phyloP scores from a whole-genome alignment of 2,113 vertebrate genomes.

The Cephalopterus ornatus region DNA sequence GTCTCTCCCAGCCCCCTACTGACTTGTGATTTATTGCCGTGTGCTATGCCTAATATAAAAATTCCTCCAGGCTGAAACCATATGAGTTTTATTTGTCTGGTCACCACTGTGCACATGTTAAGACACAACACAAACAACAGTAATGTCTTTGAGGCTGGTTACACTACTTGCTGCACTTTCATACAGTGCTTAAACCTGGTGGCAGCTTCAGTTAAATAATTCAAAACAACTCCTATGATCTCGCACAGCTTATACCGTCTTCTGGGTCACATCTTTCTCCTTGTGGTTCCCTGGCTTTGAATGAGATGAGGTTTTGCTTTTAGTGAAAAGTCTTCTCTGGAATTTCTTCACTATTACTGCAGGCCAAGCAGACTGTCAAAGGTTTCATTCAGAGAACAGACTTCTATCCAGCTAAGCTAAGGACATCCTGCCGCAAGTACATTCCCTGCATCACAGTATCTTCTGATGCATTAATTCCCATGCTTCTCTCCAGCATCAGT shows the following conservation, averaged over 20 bases:
- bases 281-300: background rate
- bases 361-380: background rate
- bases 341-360: background rate
- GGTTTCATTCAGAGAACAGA: background rate
- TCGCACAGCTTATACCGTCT: background rate
- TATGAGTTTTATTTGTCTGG: background rate
- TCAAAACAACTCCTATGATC: background rate
- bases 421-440: background rate
- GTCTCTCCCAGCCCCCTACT: background rate
- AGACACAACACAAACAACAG: background rate
- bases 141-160: background rate
- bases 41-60: background rate
- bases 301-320: background rate
- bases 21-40: background rate
- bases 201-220: background rate
- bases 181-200: background rate
- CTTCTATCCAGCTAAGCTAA: background rate
- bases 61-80: background rate
- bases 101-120: background rate
- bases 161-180: background rate
- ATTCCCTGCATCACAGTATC: background rate
- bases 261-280: background rate
- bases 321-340: background rate
- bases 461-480: background rate
- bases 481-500: background rate